These are phyloP conservation scores for Myotis pilosus DNA, from an alignment of 2,797 vertebrate species.

Conservation along the genomic window DNA sequence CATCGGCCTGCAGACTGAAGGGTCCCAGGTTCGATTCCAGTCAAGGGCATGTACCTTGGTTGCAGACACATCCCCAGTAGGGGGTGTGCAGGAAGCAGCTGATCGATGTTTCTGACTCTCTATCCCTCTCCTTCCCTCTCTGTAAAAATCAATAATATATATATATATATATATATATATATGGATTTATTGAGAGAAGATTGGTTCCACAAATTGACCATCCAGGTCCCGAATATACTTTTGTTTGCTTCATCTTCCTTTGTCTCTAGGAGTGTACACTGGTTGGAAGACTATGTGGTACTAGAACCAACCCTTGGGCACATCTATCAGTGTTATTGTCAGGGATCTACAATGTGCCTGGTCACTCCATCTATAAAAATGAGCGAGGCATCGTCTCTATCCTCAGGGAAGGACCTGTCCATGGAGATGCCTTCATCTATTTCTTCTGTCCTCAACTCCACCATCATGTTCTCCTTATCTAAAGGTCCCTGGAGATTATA, in stretches of 20 bases:
- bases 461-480: neutral
- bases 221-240: neutral
- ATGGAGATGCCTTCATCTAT: neutral
- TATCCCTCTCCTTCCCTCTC: too few species aligned
- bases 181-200: neutral
- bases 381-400: neutral
- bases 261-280: neutral
- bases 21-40: too few species aligned
- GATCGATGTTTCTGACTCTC: too few species aligned
- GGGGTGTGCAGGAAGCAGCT: too few species aligned
- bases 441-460: neutral
- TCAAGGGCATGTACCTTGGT: too few species aligned
- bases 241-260: neutral
- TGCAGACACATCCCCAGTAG: too few species aligned
- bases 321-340: neutral
- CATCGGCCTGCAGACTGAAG: too few species aligned
- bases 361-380: neutral
- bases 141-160: too few species aligned
- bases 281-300: neutral
- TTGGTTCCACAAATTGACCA: neutral
- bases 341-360: neutral
- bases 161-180: too few species aligned
- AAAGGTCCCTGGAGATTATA: neutral
- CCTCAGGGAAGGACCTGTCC: neutral
- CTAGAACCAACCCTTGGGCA: neutral